These are phyloP conservation scores for Alligator mississippiensis DNA, from an alignment of 2,113 vertebrate genomes.

Conservation along the genomic window DNA sequence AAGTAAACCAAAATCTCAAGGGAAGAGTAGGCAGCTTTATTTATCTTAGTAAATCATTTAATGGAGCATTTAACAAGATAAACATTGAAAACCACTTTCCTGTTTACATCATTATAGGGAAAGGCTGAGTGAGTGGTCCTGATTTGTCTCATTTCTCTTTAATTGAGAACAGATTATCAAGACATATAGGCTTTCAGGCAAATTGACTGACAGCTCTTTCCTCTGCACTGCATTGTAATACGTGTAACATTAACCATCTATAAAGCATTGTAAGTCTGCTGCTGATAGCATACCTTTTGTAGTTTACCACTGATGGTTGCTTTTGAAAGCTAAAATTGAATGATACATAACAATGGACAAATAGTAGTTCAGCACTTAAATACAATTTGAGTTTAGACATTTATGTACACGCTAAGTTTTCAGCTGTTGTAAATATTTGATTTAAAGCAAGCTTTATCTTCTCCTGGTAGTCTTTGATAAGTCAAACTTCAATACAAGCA, in stretches of 20 bases:
- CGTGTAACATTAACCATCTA: constrained; percentile 8
- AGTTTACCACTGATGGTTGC: background rate
- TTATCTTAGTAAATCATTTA: constrained; percentile 41
- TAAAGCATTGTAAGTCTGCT: constrained; percentile 2
- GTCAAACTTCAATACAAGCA: background rate
- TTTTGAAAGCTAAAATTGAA: constrained; percentile 26
- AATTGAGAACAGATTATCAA: constrained; percentile 59
- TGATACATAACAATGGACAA: background rate
- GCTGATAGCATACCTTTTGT: background rate
- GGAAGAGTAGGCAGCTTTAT: constrained; percentile 28
- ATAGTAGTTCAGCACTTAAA: background rate
- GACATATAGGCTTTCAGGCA: background rate
- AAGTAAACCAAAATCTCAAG: constrained; percentile 10
- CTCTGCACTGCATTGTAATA: background rate
- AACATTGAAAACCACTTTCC: constrained; percentile 49
- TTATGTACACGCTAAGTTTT: background rate
- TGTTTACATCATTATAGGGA: constrained; percentile 12
- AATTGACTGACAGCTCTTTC: background rate
- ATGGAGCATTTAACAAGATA: constrained; percentile 27
- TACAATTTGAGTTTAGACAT: background rate
- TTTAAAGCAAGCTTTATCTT: constrained; percentile 16
- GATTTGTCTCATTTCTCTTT: constrained; percentile 52
- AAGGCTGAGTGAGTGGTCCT: constrained; percentile 1
- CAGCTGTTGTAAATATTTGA: background rate
- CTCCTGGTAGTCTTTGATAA: constrained; percentile 2